Evolutionary conservation across 2,113 vertebrate species (phyloP), one percentile per base, ranked within the genome.

Genomic region (Andinoacara biseriatus): DNA sequence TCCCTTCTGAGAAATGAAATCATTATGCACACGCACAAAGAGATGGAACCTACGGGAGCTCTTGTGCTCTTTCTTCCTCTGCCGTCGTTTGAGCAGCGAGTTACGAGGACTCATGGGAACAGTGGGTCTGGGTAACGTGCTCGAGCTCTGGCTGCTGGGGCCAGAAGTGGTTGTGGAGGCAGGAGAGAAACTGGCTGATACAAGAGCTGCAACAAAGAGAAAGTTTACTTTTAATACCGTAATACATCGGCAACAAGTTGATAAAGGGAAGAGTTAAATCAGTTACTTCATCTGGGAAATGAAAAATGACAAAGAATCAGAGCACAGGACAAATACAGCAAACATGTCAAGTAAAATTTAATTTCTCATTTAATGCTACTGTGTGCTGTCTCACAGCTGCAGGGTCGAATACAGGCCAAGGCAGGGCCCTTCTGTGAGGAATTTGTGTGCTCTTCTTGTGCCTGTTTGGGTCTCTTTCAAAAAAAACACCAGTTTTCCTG

Each of bases 81-180:
- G 97, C 69, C 97, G 94, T 62, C 98, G 96, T 91, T 97, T 96
- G 86, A 97, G 95, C 94, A 97, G 94, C 5, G 97, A 98, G 89
- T 98, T 97, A 2, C 97, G 95, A 2, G 98, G 98, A 80, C 98
- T 99, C 97, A 98, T 97, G 87, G 98, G 97, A 63, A 96, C 97
- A 10, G 96, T 86, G 24, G 96, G 95, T 15, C 97, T 94, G 77
- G 97, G 96, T 87, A 99, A 93, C 0, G 97, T 99, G 93, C 95
- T 97, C 3, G 98, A 97, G 87, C 96, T 97, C 94, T 97, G 96
- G 84, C 96, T 97, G 58, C 96, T 94, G 89, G 97, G 96, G 52
- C 96, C 96, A 1, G 97, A 97, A 0, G 91, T 89, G 1, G 95
- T 97, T 76, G 97, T 95, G 24, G 96, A 97, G n/a, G 96, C 95